Base-by-base conservation (phyloP, 2,888 invertebrate genomes). In the Heteromurus nitidus region DNA sequence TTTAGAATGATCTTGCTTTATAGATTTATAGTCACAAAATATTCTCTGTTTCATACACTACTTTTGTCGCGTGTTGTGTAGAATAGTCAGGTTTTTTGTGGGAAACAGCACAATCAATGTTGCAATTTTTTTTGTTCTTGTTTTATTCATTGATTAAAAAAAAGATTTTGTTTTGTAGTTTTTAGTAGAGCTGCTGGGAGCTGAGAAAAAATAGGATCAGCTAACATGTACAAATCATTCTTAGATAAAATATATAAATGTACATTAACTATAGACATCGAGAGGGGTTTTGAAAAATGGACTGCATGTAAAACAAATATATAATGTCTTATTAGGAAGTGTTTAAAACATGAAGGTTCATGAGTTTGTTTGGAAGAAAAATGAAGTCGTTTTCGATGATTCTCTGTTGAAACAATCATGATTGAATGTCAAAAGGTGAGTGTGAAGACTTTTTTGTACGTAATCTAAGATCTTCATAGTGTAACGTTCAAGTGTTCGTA, bases 381-480 rank as follows among this genome's bases (percentile, higher is more conserved):
- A n/a, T n/a, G n/a, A n/a, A n/a, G n/a, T n/a, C n/a, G n/a, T n/a
- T n/a, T n/a, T n/a, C 55, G 26, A 62, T 62, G n/a, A n/a, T n/a
- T n/a, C n/a, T 62, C 62, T 20, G n/a, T 62, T 62, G n/a, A 60
- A 68, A 69, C 58, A 68, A 67, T 77, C 76, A 70, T 79, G 55
- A 58, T 58, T 58, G 77, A 62, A 64, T 70, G 77, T 47, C 30
- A 68, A 79, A 70, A 53, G 77, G 77, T 65, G 69, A 76, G 76
- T 67, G 69, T 79, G 77, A 79, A 79, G 77, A 79, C 77, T 79
- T 79, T 31, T 60, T 58, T 16, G 53, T 26, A 74, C 3, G 77
- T 68, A 79, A 79, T 70, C 53, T 64, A 55, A 79, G 77, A 79
- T 79, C 77, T 79, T 79, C 77, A 79, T 69, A 58, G 16, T 75